Base-by-base conservation (phyloP, 2,888 invertebrate genomes). In the Eremobia ochroleuca region DNA sequence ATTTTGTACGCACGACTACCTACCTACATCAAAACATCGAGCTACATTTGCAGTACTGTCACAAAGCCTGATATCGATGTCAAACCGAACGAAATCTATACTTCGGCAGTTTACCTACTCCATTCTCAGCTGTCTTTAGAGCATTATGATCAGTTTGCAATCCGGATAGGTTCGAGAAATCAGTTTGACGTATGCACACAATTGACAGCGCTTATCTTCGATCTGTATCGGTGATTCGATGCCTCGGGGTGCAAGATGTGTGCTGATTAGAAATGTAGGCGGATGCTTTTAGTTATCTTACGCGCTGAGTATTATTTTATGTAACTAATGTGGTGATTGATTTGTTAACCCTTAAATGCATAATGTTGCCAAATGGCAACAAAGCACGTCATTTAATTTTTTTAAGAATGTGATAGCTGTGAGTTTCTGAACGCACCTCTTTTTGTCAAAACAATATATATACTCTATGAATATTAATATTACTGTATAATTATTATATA, bases 131-230 rank as follows among this genome's bases (percentile, higher is more conserved):
- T 61, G 69, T 34, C 69, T 25, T 34, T 66, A 1, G 49, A 61
- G 25, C 11, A 28, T 40, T 76, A 25, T 37, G n/a, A 72, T 76
- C 69, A 43, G 15, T 72, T 46, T 15, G 31, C 68, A 25, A 83
- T 79, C 75, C 74, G 25, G 62, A 80, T 68, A 40, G 15, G 2
- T 71, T 31, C 28, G 40, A 72, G 68, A 65, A 70, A 82, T 83
- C 72, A 58, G 62, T 79, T 61, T 28, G 73, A 73, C 66, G 40
- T 55, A 55, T 58, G 74, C 79, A 69, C 71, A 79, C 64, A 83
- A 83, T 61, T 79, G 79, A 72, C 83, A 79, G 64, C 40, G 34
- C 52, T 75, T 72, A 79, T 78, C 78, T 9, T 18, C 11, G 34
- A 79, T 65, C 68, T 58, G 34, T 52, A 37, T 82, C 58, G 34